These are phyloP conservation scores for Arizona elegans DNA, from an alignment of 2,113 vertebrate species.

Conservation along the genomic window DNA sequence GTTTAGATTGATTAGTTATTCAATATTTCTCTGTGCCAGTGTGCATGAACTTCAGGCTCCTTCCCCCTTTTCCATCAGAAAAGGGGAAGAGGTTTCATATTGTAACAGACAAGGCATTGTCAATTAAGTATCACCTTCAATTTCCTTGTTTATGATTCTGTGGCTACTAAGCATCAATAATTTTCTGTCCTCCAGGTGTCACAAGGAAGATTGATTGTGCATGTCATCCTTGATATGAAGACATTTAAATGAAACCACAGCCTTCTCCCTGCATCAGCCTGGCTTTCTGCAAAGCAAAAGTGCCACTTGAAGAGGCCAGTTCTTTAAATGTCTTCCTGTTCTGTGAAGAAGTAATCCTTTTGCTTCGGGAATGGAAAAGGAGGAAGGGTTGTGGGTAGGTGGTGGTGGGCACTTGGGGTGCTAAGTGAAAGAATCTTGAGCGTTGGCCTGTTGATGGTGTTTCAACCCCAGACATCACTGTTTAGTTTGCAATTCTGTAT, in stretches of 20 bases:
- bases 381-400: neutral
- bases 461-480: neutral
- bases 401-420: neutral
- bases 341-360: neutral
- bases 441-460: neutral
- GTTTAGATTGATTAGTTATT: conserved; percentile 24
- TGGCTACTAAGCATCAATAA: conserved; percentile 84
- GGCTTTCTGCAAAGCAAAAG: conserved; percentile 66
- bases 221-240: conserved; percentile 77
- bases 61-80: conserved; percentile 34
- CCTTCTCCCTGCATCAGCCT: conserved; percentile 76
- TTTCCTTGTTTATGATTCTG: conserved; percentile 85
- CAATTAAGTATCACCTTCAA: conserved; percentile 87
- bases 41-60: conserved; percentile 21
- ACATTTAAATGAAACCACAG: conserved; percentile 85
- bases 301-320: conserved; percentile 30
- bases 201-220: conserved; percentile 84
- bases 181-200: conserved; percentile 80
- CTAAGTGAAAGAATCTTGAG: neutral
- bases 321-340: conserved; percentile 13
- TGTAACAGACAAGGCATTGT: conserved; percentile 78
- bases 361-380: neutral
- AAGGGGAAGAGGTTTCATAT: conserved; percentile 56
- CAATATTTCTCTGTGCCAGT: conserved; percentile 21
- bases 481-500: neutral